Evolutionary conservation across 2,797 vertebrate genomes (phyloP).

Genomic region (Phoeniculus purpureus): DNA sequence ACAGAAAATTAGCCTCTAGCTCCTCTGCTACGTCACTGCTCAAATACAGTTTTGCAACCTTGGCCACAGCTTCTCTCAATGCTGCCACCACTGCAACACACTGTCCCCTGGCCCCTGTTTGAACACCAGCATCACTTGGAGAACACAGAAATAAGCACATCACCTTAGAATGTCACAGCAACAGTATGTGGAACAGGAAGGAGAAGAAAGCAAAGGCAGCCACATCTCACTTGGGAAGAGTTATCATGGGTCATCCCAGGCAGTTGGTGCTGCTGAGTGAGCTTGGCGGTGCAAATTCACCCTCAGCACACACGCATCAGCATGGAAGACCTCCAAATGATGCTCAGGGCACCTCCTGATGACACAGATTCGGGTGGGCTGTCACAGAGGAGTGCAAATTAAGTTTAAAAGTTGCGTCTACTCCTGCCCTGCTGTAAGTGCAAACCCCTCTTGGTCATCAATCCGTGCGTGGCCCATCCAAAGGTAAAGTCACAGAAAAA

Average conservation of each 20-base stretch:
- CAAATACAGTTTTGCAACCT: background rate
- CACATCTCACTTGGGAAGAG: background rate
- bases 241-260: background rate
- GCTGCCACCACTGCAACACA: background rate
- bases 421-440: background rate
- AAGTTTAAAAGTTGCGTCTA: background rate
- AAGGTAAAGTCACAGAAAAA: background rate
- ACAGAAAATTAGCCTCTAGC: background rate
- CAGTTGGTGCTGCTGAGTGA: background rate
- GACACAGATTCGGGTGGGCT: background rate
- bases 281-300: background rate
- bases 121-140: background rate
- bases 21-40: background rate
- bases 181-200: accelerated
- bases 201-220: background rate
- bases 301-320: background rate
- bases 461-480: accelerated
- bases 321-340: accelerated
- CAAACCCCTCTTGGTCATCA: background rate
- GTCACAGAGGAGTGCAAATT: background rate
- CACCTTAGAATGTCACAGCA: accelerated
- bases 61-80: accelerated
- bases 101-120: background rate
- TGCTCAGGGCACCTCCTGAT: background rate
- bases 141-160: accelerated